Evolutionary conservation across 1,140 invertebrate genomes (phyloP), one percentile per base, ranked within the genome.

Genomic region (Eriocheir sinensis): DNA sequence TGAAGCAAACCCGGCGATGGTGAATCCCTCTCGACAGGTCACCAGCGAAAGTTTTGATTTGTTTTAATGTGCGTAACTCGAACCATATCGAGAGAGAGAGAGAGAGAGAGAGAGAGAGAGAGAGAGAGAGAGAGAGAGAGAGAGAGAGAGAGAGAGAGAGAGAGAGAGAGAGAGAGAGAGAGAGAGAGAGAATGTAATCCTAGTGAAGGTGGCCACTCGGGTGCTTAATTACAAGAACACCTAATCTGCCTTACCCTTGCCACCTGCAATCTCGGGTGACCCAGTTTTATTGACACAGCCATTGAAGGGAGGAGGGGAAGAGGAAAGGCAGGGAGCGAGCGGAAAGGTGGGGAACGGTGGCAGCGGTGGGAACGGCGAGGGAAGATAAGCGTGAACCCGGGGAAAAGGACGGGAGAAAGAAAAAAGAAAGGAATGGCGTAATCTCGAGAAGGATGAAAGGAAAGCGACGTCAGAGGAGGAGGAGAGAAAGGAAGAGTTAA

Each of bases 121-220:
- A 21, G 86, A 44, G 86, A 44, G 86, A 44, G 41, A n/a, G 41
- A n/a, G 41, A 44, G 86, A 44, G 86, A 48, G 88, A 48, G 88
- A 48, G 88, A 48, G 88, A 48, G 88, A 48, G 88, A 48, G 41
- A 89, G 88, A 89, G 32, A n/a, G 32, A 48, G 53, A 32, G 53
- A 36, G 3, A 34, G 0, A 3, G 85, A 88, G 15, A n/a, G 36
- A 41, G 85, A 88, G 85, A 40, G 15, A 36, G 17, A 8, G n/a
- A 85, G 83, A 1, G 32, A 36, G 2, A 38, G 40, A 2, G 34
- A 3, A 15, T 30, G 41, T 40, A 41, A 88, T 40, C 38, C 34
- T 3, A 40, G 44, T 41, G 3, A 30, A 41, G 44, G 4, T 15
- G 44, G 44, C 6, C 27, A 72, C 60, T n/a, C 60, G n/a, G 60